Conservation (phyloP, 2,113 vertebrate genomes). For the Pangasianodon hypophthalmus region DNA sequence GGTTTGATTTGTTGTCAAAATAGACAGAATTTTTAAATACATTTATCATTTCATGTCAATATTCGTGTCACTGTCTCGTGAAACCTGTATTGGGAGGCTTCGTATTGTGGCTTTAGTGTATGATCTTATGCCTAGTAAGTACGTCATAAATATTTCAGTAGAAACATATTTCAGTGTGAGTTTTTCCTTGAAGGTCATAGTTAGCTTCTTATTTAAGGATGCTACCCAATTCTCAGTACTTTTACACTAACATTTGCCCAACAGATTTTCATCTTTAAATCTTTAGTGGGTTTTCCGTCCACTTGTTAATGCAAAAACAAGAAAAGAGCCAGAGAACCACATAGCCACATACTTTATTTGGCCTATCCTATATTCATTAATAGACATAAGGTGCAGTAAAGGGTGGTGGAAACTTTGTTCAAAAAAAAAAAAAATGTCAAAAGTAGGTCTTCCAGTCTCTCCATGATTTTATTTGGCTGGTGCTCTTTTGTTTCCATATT, state of each 20-base stretch:
- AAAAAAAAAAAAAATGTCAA: neutral
- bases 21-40: too few species aligned
- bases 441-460: neutral
- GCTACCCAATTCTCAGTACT: neutral
- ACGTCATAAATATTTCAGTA: neutral
- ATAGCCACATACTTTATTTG: neutral
- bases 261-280: neutral
- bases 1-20: too few species aligned
- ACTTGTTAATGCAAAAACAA: neutral
- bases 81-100: too few species aligned
- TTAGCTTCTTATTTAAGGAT: neutral
- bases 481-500: conserved; percentile 7
- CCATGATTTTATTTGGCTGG: neutral
- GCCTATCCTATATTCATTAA: neutral
- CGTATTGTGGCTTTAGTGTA: neutral
- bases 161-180: neutral
- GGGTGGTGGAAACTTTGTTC: too few species aligned
- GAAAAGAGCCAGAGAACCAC: neutral
- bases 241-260: neutral
- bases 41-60: too few species aligned
- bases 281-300: neutral
- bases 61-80: too few species aligned
- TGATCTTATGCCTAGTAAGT: neutral
- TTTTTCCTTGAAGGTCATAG: neutral
- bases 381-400: neutral